Evolutionary conservation across 2,888 invertebrate genomes (phyloP).

Genomic region (Cataglyphis cursor): DNA sequence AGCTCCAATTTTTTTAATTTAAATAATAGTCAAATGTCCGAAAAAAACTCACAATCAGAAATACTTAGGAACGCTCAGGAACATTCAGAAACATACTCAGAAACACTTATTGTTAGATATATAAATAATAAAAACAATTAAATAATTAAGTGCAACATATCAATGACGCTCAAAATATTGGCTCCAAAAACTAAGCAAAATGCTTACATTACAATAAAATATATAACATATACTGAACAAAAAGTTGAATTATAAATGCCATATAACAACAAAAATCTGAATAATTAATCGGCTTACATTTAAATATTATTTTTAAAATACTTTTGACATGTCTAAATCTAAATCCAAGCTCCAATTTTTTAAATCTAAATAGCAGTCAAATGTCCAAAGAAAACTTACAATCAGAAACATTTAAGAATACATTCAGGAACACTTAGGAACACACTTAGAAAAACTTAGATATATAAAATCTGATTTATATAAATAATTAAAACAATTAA

Average conservation of each 20-base stretch:
- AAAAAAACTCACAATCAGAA: not conserved
- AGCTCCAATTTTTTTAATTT: not conserved
- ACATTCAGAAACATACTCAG: not conserved
- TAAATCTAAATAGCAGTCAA: not conserved
- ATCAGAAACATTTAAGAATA: not conserved
- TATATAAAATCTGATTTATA: not conserved
- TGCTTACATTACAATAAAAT: not conserved
- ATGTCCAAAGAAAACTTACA: not conserved
- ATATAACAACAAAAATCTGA: too few species aligned
- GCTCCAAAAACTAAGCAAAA: not conserved
- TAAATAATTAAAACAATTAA: not conserved
- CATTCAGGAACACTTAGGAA: not conserved
- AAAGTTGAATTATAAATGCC: too few species aligned
- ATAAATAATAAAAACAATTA: not conserved
- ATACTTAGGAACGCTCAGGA: not conserved
- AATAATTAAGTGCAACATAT: not conserved
- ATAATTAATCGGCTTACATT: not conserved
- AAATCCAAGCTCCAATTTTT: not conserved
- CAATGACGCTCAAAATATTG: too few species aligned
- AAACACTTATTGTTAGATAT: not conserved
- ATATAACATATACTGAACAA: constrained; percentile 52
- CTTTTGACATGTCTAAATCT: not conserved
- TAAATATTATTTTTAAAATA: not conserved
- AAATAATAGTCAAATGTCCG: not conserved
- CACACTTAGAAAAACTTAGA: not conserved